Percentiles rank a stretch among this genome's conserved stretches.
phyloP scores from a whole-genome alignment of 2,888 invertebrate species.

The Brachyptera putata region DNA sequence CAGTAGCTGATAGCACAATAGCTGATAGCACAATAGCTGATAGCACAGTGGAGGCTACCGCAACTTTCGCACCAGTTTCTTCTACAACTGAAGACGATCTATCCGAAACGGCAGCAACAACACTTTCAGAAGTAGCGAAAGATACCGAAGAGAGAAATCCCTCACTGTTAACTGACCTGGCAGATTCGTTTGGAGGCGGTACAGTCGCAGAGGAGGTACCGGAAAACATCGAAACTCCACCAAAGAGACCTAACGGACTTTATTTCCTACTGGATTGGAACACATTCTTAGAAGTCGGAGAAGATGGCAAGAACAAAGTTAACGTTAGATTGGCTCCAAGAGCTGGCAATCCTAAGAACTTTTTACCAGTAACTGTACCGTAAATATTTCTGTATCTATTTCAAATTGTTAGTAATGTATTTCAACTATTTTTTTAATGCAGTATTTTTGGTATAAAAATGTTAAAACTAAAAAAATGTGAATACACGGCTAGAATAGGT shows the following conservation, averaged over 20 bases:
- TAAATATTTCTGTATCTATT: slow-evolving; percentile 38
- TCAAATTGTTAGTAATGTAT: not conserved
- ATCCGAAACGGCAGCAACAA: not conserved
- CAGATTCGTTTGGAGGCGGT: slow-evolving; percentile 71
- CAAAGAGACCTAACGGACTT: slow-evolving; percentile 68
- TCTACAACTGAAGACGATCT: not conserved
- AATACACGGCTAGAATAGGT: no score
- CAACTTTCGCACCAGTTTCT: not conserved
- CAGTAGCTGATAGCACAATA: slow-evolving; percentile 26
- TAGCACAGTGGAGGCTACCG: not conserved
- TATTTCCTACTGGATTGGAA: slow-evolving; percentile 87
- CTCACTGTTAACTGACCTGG: slow-evolving; percentile 55
- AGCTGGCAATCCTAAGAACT: slow-evolving; percentile 73
- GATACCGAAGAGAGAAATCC: slow-evolving; percentile 15
- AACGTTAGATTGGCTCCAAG: slow-evolving; percentile 77
- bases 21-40: not conserved
- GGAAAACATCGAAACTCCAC: slow-evolving; percentile 43
- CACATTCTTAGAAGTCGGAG: slow-evolving; percentile 77
- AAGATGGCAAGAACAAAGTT: slow-evolving; percentile 56
- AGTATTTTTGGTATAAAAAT: not conserved
- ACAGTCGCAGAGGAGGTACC: slow-evolving; percentile 46
- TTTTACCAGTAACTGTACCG: slow-evolving; percentile 68
- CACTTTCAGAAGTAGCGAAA: not conserved
- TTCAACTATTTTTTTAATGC: not conserved
- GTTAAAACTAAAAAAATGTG: not conserved